Evolutionary conservation across 1,140 invertebrate species (phyloP).

Genomic region (Nomia melanderi): DNA sequence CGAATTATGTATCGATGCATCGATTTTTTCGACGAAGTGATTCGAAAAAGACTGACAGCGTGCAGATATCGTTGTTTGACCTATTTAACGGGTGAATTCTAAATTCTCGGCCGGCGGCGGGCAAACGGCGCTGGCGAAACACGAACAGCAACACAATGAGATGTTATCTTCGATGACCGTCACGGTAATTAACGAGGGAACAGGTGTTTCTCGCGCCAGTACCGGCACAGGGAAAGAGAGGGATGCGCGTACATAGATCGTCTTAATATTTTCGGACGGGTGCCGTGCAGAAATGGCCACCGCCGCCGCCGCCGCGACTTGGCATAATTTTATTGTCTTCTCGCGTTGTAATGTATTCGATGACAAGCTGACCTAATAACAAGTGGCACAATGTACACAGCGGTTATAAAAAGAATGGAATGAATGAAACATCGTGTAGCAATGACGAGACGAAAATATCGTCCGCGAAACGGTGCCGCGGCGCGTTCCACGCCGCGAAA

Average conservation of each 20-base stretch:
- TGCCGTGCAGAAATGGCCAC: constrained; percentile 24
- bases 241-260: no score
- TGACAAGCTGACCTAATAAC: constrained; percentile 59
- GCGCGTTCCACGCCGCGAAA: neutral
- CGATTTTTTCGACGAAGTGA: no score
- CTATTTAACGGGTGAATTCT: no score
- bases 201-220: constrained; percentile 24
- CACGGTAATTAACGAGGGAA: constrained; percentile 10
- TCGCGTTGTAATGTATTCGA: constrained; percentile 47
- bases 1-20: no score
- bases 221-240: neutral
- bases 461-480: constrained; percentile 17
- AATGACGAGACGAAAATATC: constrained; percentile 37
- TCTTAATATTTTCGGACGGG: constrained; percentile 49
- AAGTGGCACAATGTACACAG: constrained; percentile 40
- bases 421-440: constrained; percentile 38
- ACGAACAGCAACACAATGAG: neutral
- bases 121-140: no score
- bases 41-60: no score
- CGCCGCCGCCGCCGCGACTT: constrained; percentile 46
- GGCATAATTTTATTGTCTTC: constrained; percentile 59
- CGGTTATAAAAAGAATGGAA: constrained; percentile 41
- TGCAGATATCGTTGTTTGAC: no score
- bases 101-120: no score
- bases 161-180: neutral